Evolutionary conservation across 92 coral and sea anemone genomes (phyloP), one percentile per base, ranked within the genome.

Genomic region (Epizoanthus illoricatus): DNA sequence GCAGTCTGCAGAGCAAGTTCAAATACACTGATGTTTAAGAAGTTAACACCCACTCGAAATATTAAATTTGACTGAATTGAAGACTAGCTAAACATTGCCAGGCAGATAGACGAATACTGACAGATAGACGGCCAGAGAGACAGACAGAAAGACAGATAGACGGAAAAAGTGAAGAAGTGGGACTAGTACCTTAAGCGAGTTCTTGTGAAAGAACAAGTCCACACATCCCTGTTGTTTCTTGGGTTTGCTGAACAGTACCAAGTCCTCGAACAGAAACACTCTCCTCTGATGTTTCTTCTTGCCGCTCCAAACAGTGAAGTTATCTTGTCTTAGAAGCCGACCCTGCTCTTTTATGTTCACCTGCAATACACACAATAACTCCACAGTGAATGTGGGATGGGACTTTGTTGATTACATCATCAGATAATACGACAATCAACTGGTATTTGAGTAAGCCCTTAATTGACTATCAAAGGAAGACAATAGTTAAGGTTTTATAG

Each of bases 311-410:
- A 96, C 99, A 49, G 81, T 91, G 87, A 96, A 96, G 81, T 90
- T 92, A 62, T 96, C 93, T 81, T 96, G 98, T 19, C 98, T 94
- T 43, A 96, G 87, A 5, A 96, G 91, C 15, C 98, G 92, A 21
- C 99, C 99, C 43, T 96, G 99, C 70, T 96, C 99, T 80, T 96
- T 96, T 11, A 96, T 92, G 69, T 96, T 96, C 58, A 96, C 91
- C 99, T 96, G 73, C n/a, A 57, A 84, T 45, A 61, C 65, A 9
- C 7, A 56, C 5, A 33, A 56, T 3, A 33, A 70, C 5, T 15
- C 10, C 23, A 41, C 69, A 24, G 42, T 80, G 42, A 45, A 4
- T 28, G 56, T 16, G 16, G 57, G 71, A n/a, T 62, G 16, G 3
- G 56, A 52, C 56, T 52, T 52, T 9, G 56, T 52, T 13, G 56